Percentiles rank a stretch among this genome's conserved stretches.
Evolutionary conservation across 35 echinoderm and acorn worm species (phyloP).

Genomic region (Lytechinus pictus): DNA sequence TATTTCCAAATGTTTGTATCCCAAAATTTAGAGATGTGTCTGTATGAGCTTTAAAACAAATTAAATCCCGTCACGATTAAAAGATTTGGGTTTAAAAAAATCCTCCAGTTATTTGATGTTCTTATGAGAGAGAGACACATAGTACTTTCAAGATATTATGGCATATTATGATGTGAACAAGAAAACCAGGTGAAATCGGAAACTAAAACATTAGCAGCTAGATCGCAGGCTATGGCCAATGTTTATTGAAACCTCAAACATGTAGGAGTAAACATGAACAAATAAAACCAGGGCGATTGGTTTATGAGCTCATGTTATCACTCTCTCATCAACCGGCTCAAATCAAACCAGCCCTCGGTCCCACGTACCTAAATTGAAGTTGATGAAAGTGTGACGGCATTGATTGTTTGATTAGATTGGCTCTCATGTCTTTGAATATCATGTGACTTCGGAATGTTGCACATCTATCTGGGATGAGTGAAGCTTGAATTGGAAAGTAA

Average conservation of each 20-base stretch:
- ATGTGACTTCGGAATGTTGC: not conserved
- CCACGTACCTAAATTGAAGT: slow-evolving; percentile 11
- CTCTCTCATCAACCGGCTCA: not conserved
- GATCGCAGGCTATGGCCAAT: not conserved
- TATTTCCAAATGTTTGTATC: too few relatives aligned
- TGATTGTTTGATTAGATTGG: slow-evolving; percentile 3
- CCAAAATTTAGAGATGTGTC: too few relatives aligned
- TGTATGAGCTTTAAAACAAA: too few relatives aligned
- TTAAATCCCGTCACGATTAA: too few relatives aligned
- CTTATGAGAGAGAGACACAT: too few relatives aligned
- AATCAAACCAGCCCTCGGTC: not conserved
- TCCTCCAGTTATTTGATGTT: too few relatives aligned
- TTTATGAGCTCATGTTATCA: slow-evolving; percentile 5
- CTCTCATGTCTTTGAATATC: not conserved
- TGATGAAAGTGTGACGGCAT: slow-evolving; percentile 1
- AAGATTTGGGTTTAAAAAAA: too few relatives aligned
- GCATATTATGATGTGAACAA: not conserved
- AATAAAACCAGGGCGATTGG: not conserved
- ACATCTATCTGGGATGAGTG: not conserved
- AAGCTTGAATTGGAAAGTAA: not conserved
- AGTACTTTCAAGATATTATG: too few relatives aligned
- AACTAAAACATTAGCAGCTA: not conserved
- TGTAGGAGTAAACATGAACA: slow-evolving; percentile 10
- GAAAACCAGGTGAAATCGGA: not conserved
- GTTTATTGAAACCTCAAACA: not conserved